Evolutionary conservation across 1,140 invertebrate species (phyloP), one percentile per base, ranked within the genome.

Genomic region (Caenorhabditis tropicalis): DNA sequence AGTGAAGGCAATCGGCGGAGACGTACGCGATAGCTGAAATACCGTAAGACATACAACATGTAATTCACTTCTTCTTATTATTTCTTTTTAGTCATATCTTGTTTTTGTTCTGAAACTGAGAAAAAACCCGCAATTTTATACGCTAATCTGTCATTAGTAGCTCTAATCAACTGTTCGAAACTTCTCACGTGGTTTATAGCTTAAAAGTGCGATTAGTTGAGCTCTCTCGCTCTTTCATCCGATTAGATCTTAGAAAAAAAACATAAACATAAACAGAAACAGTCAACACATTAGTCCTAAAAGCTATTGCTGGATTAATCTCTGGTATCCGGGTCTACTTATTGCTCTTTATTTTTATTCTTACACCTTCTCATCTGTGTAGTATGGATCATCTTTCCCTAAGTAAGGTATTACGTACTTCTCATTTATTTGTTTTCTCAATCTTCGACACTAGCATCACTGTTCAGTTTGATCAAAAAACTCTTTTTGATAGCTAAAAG

Each of bases 1-100:
- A 87, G 48, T 81, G 85, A 16, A 87, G 49, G 43, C 84, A 85
- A 16, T 81, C 80, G 19, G 84, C 84, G n/a, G 74, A 58, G 27
- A 74, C 82, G 82, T 65, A 65, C 43, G 83, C 70, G 21, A 58
- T 70, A 49, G 48, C 82, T 83, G 65, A 49, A 74, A 70, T 65
- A 65, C 58, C 29, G 58, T 65, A 65, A 1, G n/a, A n/a, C n/a
- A n/a, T n/a, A n/a, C n/a, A n/a, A 33, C 58, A 0, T 7, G 29
- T 19, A 19, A 3, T 65, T 10, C 5, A n/a, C 15, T 33, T 16
- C 24, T n/a, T 33, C 29, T 33, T 33, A 10, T 15, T 16, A 19
- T 33, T 33, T 65, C 36, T 24, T 65, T 33, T 19, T n/a, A 5
- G 24, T 19, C 19, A 19, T 24, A 65, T 19, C 19, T 65, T 56